Evolutionary conservation across 2,888 invertebrate species (phyloP), one percentile per base, ranked within the genome.

Genomic region (Lepetodrilus schrolli): DNA sequence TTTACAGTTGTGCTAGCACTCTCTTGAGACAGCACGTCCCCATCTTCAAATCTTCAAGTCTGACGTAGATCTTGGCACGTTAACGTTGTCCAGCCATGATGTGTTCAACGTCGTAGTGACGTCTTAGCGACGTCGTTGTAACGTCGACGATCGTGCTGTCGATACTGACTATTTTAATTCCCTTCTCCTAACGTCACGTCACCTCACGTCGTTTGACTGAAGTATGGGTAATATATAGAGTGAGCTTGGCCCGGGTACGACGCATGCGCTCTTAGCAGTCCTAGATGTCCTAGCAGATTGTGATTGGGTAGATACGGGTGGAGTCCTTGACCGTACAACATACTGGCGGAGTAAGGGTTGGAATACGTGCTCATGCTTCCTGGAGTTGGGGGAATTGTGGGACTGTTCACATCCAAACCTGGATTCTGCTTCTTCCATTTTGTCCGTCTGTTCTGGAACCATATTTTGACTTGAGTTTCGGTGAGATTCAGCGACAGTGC

Each of bases 351-450:
- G 73, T 88, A 88, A 0, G 85, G 83, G 10, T 86, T 84, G 10
- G 83, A 81, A 72, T 85, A 83, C 21, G 85, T 80, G 1, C 84
- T 78, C 23, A 87, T 74, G 10, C 86, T 78, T 1, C 80, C 80
- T 36, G 78, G 74, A 21, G 86, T 79, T n/a, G 84, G 84, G 2
- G 88, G 85, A 5, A 89, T 79, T 4, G 88, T 88, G 7, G 91
- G 91, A 73, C 89, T 90, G 83, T 91, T 91, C 8, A 99, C 98
- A 91, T 99, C 99, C 94, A 98, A 94, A 0, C 99, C 99, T 0
- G 99, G 99, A 90, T 99, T 99, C 91, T 99, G 99, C 90, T 99
- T 99, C 93, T 99, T 99, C 99, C 99, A 99, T 91, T 99, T 99
- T 83, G 97, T 98, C 82, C 97, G 92, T 4, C 98, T 93, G 91